Evolutionary conservation across 2,113 vertebrate species (phyloP), one percentile per base, ranked within the genome.

Genomic region (Sylvia atricapilla): DNA sequence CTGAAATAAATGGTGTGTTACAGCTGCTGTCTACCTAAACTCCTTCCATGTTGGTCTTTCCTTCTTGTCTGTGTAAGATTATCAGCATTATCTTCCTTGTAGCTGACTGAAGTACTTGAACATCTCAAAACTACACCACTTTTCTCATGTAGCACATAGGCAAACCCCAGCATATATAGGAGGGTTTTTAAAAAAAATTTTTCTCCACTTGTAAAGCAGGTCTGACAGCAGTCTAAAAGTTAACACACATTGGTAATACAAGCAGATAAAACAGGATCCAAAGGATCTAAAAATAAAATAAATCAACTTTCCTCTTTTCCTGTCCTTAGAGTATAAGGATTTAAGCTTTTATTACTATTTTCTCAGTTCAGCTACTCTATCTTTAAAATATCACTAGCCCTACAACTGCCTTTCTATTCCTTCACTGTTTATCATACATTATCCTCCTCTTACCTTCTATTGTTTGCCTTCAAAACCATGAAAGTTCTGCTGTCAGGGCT

Each of bases 71-170:
- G 5, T 25, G 24, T 20, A 46, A 66, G n/a, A 31, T 74, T 62
- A 75, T n/a, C 13, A 60, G 6, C 31, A 47, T 75, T 60, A 60
- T 28, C 30, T 55, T 74, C 47, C 35, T 39, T 55, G 20, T 58
- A 19, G 6, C 39, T 76, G 53, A 63, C 12, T 79, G 13, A 12
- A 62, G 16, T 33, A 72, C 35, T 67, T 74, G 46, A 10, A 20
- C 23, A 63, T 23, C 6, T 3, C 46, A 67, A 27, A 69, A 30
- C 47, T 33, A 16, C 14, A 66, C 2, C 4, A 14, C 2, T 83
- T 86, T 75, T 67, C 16, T 67, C n/a, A 66, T 0, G 2, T 43
- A 70, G n/a, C 1, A 0, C 8, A 15, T 15, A 47, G 6, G 3
- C 41, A 39, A 94, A 64, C 3, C 2, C 13, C 11, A 67, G 31